Percentiles rank a stretch among this genome's conserved stretches.
phyloP scores from a whole-genome alignment of 2,888 invertebrate genomes.

The Amphipyra tragopoginis region DNA sequence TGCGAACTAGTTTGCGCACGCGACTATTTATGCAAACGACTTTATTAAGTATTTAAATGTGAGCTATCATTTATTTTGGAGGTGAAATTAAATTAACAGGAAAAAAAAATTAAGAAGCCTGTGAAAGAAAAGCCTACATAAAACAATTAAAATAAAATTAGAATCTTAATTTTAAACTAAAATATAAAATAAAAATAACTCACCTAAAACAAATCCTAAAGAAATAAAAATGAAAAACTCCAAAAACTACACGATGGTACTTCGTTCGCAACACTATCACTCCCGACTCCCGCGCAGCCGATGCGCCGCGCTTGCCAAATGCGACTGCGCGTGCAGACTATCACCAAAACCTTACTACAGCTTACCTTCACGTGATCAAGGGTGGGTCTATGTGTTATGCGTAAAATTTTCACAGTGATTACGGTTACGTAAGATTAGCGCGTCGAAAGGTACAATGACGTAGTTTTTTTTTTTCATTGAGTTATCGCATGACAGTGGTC shows the following conservation, averaged over 20 bases:
- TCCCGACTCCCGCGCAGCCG: slow-evolving; percentile 56
- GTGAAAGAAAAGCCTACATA: not conserved
- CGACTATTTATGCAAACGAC: not conserved
- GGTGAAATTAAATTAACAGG: no score
- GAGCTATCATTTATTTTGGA: no score
- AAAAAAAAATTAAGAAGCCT: not conserved
- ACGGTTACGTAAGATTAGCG: slow-evolving; percentile 44
- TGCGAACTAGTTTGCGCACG: not conserved
- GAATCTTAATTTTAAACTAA: not conserved
- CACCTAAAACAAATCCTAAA: slow-evolving; percentile 19
- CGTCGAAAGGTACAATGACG: slow-evolving; percentile 27
- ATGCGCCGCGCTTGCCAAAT: slow-evolving; percentile 50
- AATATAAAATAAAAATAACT: slow-evolving; percentile 16
- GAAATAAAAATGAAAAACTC: slow-evolving; percentile 4
- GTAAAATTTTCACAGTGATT: slow-evolving; percentile 43
- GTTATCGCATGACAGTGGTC: not conserved
- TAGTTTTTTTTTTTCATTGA: slow-evolving; percentile 30
- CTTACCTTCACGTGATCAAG: slow-evolving; percentile 44
- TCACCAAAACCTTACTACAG: slow-evolving; percentile 44
- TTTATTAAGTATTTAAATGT: not conserved
- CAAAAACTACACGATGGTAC: slow-evolving; percentile 29
- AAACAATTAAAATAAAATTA: not conserved
- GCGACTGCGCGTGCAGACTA: slow-evolving; percentile 42
- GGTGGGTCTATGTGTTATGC: slow-evolving; percentile 48
- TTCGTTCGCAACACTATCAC: slow-evolving; percentile 48